Evolutionary conservation across 2,113 vertebrate species (phyloP).

Genomic region (Scomber colias): DNA sequence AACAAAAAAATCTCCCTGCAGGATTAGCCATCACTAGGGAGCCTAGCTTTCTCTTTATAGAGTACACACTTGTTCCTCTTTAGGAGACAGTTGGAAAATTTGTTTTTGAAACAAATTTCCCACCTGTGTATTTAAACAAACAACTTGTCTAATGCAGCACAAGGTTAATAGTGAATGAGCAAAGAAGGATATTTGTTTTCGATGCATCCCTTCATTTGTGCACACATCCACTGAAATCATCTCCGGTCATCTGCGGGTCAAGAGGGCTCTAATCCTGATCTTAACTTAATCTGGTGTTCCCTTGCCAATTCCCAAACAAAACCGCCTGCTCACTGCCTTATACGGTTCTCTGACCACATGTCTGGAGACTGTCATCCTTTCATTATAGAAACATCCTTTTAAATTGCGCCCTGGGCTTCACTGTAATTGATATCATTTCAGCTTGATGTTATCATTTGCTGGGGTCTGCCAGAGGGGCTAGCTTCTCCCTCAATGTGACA

Average conservation of each 20-base stretch:
- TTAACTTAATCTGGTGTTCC: constrained; percentile 32
- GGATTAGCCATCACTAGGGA: too few relatives aligned
- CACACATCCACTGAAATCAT: background rate
- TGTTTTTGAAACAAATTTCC: too few relatives aligned
- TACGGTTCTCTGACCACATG: constrained; percentile 5
- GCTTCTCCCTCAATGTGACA: background rate
- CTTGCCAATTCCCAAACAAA: constrained; percentile 1
- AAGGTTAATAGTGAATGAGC: too few relatives aligned
- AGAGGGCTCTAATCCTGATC: constrained; percentile 30
- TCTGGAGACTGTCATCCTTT: constrained; percentile 20
- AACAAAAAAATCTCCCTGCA: too few relatives aligned
- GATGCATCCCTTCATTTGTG: background rate
- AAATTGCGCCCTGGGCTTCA: constrained; percentile 18
- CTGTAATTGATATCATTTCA: constrained; percentile 39
- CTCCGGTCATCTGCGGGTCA: background rate
- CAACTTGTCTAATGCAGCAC: background rate
- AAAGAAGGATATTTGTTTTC: too few relatives aligned
- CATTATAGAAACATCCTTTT: constrained; percentile 32
- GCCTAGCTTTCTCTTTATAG: too few relatives aligned
- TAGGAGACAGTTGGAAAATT: too few relatives aligned
- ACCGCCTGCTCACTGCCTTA: constrained; percentile 12
- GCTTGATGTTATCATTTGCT: constrained; percentile 48
- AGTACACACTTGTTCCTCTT: too few relatives aligned
- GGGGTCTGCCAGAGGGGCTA: constrained; percentile 46
- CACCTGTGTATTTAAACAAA: background rate